Evolutionary conservation across 2,113 vertebrate species (phyloP), one percentile per base, ranked within the genome.

Genomic region (Empidonax alnorum): DNA sequence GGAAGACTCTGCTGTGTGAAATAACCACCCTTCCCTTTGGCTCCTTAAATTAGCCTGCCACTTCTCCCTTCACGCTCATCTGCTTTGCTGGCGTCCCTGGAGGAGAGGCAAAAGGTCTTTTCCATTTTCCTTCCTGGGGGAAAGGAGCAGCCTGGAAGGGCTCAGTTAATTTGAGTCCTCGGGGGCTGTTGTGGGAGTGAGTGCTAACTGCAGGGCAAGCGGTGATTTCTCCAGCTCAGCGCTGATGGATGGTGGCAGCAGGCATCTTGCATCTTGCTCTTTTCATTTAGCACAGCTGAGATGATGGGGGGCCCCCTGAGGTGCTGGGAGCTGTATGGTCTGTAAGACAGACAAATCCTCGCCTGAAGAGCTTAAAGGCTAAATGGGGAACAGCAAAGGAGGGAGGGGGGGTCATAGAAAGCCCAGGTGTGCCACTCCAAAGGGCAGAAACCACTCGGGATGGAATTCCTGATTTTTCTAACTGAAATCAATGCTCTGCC

Each of bases 351-450:
- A 69, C 68, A 97, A 95, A 96, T 95, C 93, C 90, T 90, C 55
- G 52, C 76, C 83, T 93, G 90, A 94, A 95, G 94, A 96, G 85
- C 90, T 95, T 96, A 91, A 80, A 84, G 69, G 63, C 86, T 96
- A 93, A 97, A 93, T 84, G 52, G 61, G 52, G 76, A 90, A 75
- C 56, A 90, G 80, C 37, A 35, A 63, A 56, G 17, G 21, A 33
- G 39, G 19, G 11, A 27, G 14, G 27, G 10, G 47, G 15, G 39
- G 11, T 30, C 55, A 56, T 69, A 56, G 72, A 53, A 80, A 42
- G 56, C 22, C 35, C 47, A 88, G 90, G 88, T 94, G 73, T 50
- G 44, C 65, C 8, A 35, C 37, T 87, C n/a, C 58, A 42, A 79
- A 65, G 80, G 77, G 74, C 82, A 80, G 49, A 93, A 62, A 25